Percentiles rank a stretch among this genome's conserved stretches.
phyloP scores from a whole-genome alignment of 1,140 invertebrate species.

The Pseudachorutes palmiensis region DNA sequence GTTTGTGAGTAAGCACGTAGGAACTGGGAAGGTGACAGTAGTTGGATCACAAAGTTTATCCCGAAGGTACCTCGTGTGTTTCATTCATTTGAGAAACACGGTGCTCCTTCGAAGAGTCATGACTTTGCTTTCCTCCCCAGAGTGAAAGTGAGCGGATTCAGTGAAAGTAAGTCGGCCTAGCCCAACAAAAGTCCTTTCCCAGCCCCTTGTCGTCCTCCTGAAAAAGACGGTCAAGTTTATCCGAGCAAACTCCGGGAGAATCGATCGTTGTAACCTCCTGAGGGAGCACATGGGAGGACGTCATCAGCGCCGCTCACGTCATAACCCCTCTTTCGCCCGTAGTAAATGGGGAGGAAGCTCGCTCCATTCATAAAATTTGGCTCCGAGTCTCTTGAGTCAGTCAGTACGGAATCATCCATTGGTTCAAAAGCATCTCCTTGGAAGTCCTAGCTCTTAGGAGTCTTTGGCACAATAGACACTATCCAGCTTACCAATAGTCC shows the following conservation, averaged over 20 bases:
- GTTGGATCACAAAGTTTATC: no score
- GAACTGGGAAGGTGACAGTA: no score
- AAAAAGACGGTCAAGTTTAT: constrained; percentile 8
- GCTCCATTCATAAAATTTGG: constrained; percentile 37
- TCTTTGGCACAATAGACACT: neutral
- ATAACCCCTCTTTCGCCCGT: constrained; percentile 26
- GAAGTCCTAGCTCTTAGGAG: neutral
- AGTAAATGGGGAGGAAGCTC: constrained; percentile 21
- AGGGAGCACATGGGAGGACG: constrained; percentile 24
- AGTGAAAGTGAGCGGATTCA: no score
- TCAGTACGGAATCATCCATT: constrained; percentile 20
- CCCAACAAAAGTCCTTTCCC: no score
- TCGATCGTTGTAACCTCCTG: constrained; percentile 14
- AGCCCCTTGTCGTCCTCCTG: no score
- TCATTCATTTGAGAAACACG: no score
- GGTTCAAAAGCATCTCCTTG: neutral
- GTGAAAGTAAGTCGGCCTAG: no score
- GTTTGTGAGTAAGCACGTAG: no score
- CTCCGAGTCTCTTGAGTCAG: constrained; percentile 27
- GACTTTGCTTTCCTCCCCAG: no score
- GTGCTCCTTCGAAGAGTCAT: no score
- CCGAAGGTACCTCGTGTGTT: no score
- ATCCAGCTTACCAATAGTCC: no score
- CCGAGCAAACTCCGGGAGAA: constrained; percentile 1
- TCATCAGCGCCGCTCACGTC: constrained; percentile 31